Evolutionary conservation across 1,140 invertebrate genomes (phyloP).

Genomic region (Trachymyrmex cornetzi): DNA sequence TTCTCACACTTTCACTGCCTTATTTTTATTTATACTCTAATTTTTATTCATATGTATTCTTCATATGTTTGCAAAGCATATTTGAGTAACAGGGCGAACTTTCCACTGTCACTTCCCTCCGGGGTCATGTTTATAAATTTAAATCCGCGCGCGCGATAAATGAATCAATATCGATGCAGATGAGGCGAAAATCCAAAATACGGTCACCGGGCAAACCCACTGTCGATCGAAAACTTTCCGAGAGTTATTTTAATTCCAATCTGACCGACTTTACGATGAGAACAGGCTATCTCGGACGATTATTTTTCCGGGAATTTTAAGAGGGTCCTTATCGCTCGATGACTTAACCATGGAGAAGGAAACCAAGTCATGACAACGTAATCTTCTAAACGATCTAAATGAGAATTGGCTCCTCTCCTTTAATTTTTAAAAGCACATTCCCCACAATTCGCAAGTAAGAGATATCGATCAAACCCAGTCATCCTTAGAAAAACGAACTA

Average conservation of each 20-base stretch:
- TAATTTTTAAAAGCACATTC: slow-evolving; percentile 22
- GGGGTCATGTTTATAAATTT: slow-evolving; percentile 60
- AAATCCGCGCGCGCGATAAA: slow-evolving; percentile 56
- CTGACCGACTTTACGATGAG: slow-evolving; percentile 67
- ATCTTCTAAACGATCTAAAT: slow-evolving; percentile 78
- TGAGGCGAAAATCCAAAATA: slow-evolving; percentile 55
- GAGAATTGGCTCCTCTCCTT: slow-evolving; percentile 72
- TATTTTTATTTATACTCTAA: slow-evolving; percentile 56
- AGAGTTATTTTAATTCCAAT: slow-evolving; percentile 73
- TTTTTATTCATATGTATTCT: slow-evolving; percentile 44
- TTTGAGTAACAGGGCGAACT: slow-evolving; percentile 45
- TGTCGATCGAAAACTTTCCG: slow-evolving; percentile 61
- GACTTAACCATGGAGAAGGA: slow-evolving; percentile 12
- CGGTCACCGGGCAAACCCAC: slow-evolving; percentile 35
- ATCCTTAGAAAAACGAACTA: too few relatives aligned
- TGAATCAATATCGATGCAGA: slow-evolving; percentile 66
- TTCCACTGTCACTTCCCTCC: slow-evolving; percentile 28
- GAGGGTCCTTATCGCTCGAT: slow-evolving; percentile 1
- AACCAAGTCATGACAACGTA: slow-evolving; percentile 62
- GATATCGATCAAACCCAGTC: neutral
- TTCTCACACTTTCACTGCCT: slow-evolving; percentile 14
- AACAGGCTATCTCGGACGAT: slow-evolving; percentile 69
- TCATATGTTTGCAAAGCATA: slow-evolving; percentile 25
- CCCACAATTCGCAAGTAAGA: neutral
- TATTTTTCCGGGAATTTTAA: slow-evolving; percentile 70